Conservation (phyloP, 2,113 vertebrate genomes). For the Caracal caracal region DNA sequence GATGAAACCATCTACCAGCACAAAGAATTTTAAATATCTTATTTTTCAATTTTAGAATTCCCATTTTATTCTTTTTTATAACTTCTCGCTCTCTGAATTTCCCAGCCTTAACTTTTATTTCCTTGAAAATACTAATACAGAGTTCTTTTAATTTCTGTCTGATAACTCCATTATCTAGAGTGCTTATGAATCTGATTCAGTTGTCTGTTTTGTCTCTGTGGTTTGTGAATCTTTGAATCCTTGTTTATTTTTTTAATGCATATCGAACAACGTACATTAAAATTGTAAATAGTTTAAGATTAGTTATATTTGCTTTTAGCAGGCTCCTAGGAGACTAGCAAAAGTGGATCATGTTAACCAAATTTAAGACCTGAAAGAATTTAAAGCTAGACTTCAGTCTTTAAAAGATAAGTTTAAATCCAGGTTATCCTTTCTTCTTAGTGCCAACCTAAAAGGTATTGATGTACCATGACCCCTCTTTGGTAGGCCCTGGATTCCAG, state of each 20-base stretch:
- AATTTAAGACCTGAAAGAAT: background rate
- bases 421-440: background rate
- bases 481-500: background rate
- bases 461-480: background rate
- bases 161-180: background rate
- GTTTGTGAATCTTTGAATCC: background rate
- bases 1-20: background rate
- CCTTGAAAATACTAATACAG: background rate
- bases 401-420: background rate
- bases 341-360: background rate
- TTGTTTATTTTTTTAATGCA: background rate
- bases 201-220: background rate
- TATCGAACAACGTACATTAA: background rate
- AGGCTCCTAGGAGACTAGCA: background rate
- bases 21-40: background rate
- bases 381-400: background rate
- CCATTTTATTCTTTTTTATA: background rate
- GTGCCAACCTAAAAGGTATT: background rate
- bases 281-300: background rate
- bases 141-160: background rate
- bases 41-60: background rate
- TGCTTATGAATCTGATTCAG: background rate
- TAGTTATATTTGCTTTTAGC: background rate
- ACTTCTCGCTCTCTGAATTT: background rate
- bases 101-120: background rate